Evolutionary conservation across 2,113 vertebrate species (phyloP).

Genomic region (Dipodomys merriami): DNA sequence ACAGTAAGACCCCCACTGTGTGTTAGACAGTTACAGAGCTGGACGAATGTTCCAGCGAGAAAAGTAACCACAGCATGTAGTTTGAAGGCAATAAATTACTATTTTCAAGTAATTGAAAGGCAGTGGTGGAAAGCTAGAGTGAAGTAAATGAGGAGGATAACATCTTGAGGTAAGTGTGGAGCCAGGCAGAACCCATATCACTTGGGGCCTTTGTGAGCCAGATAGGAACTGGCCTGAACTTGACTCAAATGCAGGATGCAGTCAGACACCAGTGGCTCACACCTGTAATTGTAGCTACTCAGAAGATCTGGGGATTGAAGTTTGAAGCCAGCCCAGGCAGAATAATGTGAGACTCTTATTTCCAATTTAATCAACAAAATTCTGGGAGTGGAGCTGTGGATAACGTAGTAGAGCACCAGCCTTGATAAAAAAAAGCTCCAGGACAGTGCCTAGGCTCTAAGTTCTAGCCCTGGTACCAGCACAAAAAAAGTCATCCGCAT

Average conservation of each 20-base stretch:
- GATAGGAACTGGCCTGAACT: not conserved
- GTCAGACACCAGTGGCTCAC: no score
- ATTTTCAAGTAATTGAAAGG: slow-evolving; percentile 33
- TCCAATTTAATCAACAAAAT: no score
- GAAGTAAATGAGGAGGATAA: not conserved
- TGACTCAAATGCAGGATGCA: not conserved
- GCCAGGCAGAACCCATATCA: not conserved
- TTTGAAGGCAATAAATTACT: not conserved
- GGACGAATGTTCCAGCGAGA: not conserved
- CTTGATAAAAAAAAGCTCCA: no score
- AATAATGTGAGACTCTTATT: no score
- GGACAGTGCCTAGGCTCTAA: no score
- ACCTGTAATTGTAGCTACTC: no score
- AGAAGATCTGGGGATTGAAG: no score
- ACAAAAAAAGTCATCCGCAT: not conserved
- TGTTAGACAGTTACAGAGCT: not conserved
- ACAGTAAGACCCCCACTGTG: not conserved
- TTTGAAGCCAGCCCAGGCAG: no score
- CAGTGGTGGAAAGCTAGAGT: not conserved
- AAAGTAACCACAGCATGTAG: not conserved
- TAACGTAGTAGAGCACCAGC: no score
- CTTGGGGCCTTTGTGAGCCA: not conserved
- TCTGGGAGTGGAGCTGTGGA: no score
- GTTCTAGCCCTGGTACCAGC: no score
- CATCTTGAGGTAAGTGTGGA: not conserved